Evolutionary conservation across 2,888 invertebrate species (phyloP).

Genomic region (Himalopsyche tibetana): DNA sequence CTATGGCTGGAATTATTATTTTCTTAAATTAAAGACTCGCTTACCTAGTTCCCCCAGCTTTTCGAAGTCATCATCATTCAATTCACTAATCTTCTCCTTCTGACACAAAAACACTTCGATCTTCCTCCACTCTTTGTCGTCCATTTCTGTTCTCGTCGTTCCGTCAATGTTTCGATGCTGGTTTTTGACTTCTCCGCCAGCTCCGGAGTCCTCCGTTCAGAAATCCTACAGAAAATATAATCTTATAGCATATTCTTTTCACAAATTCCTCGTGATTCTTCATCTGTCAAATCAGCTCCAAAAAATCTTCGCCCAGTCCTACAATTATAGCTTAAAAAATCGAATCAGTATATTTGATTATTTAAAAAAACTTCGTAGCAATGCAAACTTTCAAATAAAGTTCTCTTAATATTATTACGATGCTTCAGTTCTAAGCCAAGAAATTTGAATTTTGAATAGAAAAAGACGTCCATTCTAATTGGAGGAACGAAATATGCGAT

Average conservation of each 20-base stretch:
- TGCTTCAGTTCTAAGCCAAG: too few species aligned
- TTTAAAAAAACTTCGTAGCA: too few species aligned
- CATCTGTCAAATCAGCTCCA: too few species aligned
- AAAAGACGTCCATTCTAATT: too few species aligned
- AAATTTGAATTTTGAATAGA: too few species aligned
- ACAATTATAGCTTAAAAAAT: too few species aligned
- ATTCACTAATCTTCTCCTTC: conserved; percentile 95
- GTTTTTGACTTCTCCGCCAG: conserved; percentile 83
- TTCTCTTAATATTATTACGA: too few species aligned
- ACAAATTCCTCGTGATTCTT: background rate
- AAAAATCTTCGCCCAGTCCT: too few species aligned
- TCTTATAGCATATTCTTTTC: background rate
- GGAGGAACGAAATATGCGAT: too few species aligned
- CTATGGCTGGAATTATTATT: too few species aligned
- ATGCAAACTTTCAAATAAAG: too few species aligned
- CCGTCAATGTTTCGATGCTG: conserved; percentile 92
- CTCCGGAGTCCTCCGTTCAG: conserved; percentile 69
- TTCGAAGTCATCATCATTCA: conserved; percentile 96
- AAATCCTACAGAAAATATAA: conserved; percentile 51
- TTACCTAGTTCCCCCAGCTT: conserved; percentile 94
- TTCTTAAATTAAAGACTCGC: conserved; percentile 15
- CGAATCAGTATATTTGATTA: too few species aligned
- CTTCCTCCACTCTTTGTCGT: conserved; percentile 93
- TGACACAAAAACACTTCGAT: conserved; percentile 96
- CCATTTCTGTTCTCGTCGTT: conserved; percentile 94